Conservation (phyloP, 2,888 invertebrate species). For the Euplagia quadripunctaria region DNA sequence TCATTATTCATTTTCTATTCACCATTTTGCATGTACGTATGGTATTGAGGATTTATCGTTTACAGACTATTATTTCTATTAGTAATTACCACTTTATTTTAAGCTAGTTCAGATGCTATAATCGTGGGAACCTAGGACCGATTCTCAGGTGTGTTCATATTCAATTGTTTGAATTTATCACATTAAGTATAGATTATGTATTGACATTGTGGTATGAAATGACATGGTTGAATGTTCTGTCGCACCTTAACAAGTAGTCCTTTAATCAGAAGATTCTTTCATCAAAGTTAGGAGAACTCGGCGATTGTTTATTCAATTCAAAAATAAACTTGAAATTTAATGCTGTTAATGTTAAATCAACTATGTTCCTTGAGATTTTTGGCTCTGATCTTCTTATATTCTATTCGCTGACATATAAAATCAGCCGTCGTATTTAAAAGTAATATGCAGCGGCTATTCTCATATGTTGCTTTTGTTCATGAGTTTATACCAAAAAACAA, state of each 20-base stretch:
- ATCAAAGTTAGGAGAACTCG: neutral
- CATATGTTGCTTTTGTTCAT: neutral
- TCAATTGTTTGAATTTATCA: neutral
- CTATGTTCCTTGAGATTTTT: neutral
- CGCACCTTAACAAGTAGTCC: neutral
- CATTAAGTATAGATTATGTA: neutral
- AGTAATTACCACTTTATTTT: too few species aligned
- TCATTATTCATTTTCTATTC: neutral
- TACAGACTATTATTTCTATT: neutral
- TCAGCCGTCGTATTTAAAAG: constrained; percentile 1
- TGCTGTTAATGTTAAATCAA: neutral
- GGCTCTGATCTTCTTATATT: neutral
- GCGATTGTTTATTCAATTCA: neutral
- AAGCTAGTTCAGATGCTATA: neutral
- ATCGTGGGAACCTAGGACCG: neutral
- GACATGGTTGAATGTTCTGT: neutral
- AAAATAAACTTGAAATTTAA: neutral
- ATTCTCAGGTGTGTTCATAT: neutral
- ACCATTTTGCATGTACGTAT: neutral
- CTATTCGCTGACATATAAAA: neutral
- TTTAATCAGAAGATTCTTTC: neutral
- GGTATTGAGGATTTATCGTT: neutral
- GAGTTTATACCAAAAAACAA: neutral
- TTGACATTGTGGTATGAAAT: neutral
- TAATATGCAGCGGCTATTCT: neutral